Conservation (phyloP, 2,113 vertebrate genomes). For the Sylvilagus bachmani region DNA sequence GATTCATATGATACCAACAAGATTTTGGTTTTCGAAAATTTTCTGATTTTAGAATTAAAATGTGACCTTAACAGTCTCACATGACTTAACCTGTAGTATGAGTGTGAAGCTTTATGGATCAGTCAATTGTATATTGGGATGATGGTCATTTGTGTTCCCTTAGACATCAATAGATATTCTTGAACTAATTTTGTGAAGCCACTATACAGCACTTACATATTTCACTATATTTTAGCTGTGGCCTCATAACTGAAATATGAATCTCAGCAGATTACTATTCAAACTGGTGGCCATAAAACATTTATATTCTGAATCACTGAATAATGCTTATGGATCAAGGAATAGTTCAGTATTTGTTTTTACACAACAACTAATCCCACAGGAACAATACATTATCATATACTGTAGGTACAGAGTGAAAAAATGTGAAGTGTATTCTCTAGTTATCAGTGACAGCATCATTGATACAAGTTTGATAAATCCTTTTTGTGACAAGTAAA, state of each 20-base stretch:
- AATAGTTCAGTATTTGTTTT: neutral
- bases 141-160: neutral
- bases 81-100: neutral
- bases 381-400: neutral
- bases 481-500: neutral
- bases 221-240: neutral
- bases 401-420: neutral
- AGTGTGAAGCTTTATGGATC: neutral
- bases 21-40: neutral
- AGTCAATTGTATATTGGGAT: neutral
- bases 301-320: conserved; percentile 59
- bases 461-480: neutral
- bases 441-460: neutral
- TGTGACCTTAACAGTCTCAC: neutral
- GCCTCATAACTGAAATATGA: neutral
- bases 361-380: neutral
- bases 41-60: neutral
- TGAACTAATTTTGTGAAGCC: conserved; percentile 7
- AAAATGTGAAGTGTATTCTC: neutral
- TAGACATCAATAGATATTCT: neutral
- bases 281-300: conserved; percentile 24
- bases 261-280: conserved; percentile 25
- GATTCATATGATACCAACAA: neutral
- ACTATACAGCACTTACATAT: neutral
- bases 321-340: conserved; percentile 14